Conservation (phyloP, 2,888 invertebrate genomes). For the Spilosoma lubricipeda region DNA sequence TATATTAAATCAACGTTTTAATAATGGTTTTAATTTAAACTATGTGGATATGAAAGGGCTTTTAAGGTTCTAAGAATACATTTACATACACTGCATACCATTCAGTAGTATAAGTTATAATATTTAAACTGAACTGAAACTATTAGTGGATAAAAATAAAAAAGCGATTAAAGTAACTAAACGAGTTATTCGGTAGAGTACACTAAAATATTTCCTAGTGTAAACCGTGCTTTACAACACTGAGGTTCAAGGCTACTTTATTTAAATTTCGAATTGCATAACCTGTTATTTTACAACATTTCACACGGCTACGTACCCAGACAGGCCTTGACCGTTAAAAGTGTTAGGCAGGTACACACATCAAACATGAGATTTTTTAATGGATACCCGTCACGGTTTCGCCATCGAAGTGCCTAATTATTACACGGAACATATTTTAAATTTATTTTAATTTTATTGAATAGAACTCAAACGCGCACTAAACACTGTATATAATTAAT, state of each 20-base stretch:
- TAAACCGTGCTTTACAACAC: constrained; percentile 23
- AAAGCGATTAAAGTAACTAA: neutral
- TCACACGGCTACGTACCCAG: constrained; percentile 46
- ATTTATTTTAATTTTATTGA: neutral
- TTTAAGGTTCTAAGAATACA: neutral
- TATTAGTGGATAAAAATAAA: neutral
- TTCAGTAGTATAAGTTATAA: neutral
- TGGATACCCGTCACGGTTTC: constrained; percentile 21
- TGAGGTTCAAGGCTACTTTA: constrained; percentile 55
- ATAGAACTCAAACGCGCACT: neutral
- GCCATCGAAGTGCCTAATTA: constrained; percentile 18
- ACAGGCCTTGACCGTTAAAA: constrained; percentile 49
- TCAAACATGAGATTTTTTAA: constrained; percentile 24
- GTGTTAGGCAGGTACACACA: constrained; percentile 33
- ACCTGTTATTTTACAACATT: constrained; percentile 56
- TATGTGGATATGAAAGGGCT: neutral
- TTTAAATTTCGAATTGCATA: constrained; percentile 57
- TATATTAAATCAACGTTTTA: neutral
- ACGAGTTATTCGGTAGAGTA: neutral
- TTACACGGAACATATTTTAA: constrained; percentile 2
- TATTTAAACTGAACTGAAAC: neutral
- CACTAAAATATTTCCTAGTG: neutral
- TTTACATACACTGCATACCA: too few species aligned
- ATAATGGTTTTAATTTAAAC: neutral
- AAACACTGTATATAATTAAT: neutral